Evolutionary conservation across 1,140 invertebrate species (phyloP).

Genomic region (Danaus plexippus): DNA sequence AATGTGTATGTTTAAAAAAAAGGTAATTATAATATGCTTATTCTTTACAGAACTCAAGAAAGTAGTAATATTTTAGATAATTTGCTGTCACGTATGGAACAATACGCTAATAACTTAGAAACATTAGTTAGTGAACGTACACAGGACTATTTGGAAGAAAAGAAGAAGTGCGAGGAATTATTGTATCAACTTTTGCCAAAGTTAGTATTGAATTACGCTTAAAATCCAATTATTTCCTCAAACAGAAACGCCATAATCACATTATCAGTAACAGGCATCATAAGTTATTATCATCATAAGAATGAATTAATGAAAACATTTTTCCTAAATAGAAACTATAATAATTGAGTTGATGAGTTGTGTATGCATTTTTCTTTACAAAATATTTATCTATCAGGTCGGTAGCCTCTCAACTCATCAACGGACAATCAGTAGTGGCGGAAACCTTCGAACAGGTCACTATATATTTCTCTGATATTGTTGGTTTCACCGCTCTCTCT

Average conservation of each 20-base stretch:
- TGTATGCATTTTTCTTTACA: background rate
- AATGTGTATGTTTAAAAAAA: too few relatives aligned
- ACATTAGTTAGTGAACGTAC: conserved; percentile 95
- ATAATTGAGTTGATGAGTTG: too few relatives aligned
- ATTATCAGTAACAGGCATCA: too few relatives aligned
- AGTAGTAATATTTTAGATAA: conserved; percentile 87
- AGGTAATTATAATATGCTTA: background rate
- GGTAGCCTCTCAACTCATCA: conserved; percentile 90
- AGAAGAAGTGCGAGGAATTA: conserved; percentile 96
- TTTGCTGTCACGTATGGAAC: conserved; percentile 96
- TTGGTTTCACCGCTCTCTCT: conserved; percentile 93
- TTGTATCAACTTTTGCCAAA: conserved; percentile 96
- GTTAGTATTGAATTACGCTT: conserved; percentile 36
- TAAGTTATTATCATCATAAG: too few relatives aligned
- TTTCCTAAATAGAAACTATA: too few relatives aligned
- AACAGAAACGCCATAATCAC: too few relatives aligned
- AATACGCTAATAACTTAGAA: conserved; percentile 98
- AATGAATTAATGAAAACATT: too few relatives aligned
- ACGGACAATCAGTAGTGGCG: conserved; percentile 89
- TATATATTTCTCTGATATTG: conserved; percentile 97
- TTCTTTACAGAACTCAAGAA: conserved; percentile 59
- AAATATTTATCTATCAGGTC: conserved; percentile 67
- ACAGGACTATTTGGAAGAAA: conserved; percentile 96
- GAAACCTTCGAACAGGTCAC: conserved; percentile 94
- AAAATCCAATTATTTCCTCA: too few relatives aligned